Base-by-base conservation (phyloP, 2,113 vertebrate genomes). In the Tragelaphus buxtoni region DNA sequence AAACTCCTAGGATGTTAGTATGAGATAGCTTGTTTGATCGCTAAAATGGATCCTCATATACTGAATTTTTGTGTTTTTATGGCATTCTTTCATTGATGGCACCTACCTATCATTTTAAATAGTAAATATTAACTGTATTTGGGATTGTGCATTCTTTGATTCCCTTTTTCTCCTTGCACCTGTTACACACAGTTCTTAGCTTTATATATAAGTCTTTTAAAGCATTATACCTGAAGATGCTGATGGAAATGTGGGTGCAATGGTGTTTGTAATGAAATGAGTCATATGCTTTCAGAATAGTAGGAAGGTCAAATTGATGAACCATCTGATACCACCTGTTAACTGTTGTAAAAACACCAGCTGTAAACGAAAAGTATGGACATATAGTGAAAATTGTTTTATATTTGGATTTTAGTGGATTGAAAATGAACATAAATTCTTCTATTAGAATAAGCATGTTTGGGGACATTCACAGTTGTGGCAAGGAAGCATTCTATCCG, bases 251-350 rank as follows among this genome's bases (percentile, higher is more conserved):
- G 5, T 24, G 58, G 58, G 42, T 91, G 53, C 12, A 14, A 13
- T 35, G 56, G 72, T 60, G 51, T 72, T 63, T 72, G 24, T 14
- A 26, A 58, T 94, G 63, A 85, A 81, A 93, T 93, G 39, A 63
- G 65, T 83, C 72, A 56, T 58, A 42, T 45, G 17, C 32, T 56
- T 93, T 91, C 55, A 51, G 28, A 81, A 60, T 53, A 87, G 56
- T 49, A 61, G 51, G 17, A 85, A 82, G 55, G 77, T 28, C 61
- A 74, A 96, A 89, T 5, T 69, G 55, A 93, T 88, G 65, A 97
- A 90, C 93, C 60, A 90, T 55, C 39, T 55, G 35, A 95, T 97
- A 76, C 47, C 49, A 96, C 87, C 72, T 83, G 61, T 82, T 92
- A 47, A 47, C 58, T 60, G 17, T 65, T 91, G 26, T 7, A 56